These are phyloP conservation scores for Oxycera nigricornis DNA, from an alignment of 2,888 invertebrate genomes.

Conservation along the genomic window DNA sequence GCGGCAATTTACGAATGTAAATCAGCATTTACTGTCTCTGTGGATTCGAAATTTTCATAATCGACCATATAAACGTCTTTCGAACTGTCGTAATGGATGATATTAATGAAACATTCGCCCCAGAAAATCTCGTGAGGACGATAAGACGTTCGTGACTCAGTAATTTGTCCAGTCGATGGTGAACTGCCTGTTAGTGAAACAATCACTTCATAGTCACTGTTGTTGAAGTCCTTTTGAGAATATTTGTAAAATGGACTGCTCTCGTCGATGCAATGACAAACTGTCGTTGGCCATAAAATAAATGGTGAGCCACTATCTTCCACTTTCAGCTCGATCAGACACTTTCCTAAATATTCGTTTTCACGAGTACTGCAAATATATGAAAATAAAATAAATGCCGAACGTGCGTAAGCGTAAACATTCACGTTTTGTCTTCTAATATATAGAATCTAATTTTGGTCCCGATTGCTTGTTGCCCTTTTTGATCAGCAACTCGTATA, in stretches of 20 bases:
- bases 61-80: conserved; percentile 67
- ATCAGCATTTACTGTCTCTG: conserved; percentile 56
- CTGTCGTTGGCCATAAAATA: conserved; percentile 86
- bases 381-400: conserved; percentile 35
- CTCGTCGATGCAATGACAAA: conserved; percentile 81
- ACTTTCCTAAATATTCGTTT: conserved; percentile 76
- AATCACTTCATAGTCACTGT: conserved; percentile 79
- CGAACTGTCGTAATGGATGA: conserved; percentile 66
- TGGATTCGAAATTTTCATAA: conserved; percentile 59
- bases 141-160: conserved; percentile 79
- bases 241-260: conserved; percentile 81
- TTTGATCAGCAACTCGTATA: conserved; percentile 81
- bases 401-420: neutral
- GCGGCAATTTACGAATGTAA: too few relatives aligned
- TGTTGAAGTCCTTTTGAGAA: conserved; percentile 77
- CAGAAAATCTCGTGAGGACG: conserved; percentile 81
- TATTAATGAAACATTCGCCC: conserved; percentile 81
- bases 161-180: conserved; percentile 76
- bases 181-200: conserved; percentile 83
- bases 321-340: conserved; percentile 73
- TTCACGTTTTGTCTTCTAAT: conserved; percentile 57
- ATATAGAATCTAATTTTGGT: conserved; percentile 74
- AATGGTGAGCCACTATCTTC: conserved; percentile 73
- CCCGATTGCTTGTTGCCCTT: conserved; percentile 79
- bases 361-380: conserved; percentile 64